phyloP scores from a whole-genome alignment of 2,113 vertebrate genomes.

The Gymnogyps californianus region DNA sequence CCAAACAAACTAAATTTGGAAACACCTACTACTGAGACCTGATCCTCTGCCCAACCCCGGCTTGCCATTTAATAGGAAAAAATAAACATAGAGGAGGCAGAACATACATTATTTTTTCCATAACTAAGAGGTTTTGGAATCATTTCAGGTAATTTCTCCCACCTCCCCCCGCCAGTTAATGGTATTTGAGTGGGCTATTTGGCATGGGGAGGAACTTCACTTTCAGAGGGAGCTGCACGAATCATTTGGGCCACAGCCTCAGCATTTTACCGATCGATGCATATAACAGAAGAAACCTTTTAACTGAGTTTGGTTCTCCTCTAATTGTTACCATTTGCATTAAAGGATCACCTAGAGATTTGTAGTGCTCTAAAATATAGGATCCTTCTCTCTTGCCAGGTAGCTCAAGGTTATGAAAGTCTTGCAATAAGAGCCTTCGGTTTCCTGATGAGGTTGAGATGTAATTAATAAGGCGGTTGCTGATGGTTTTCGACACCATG shows the following conservation, averaged over 20 bases:
- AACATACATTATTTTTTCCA: background rate
- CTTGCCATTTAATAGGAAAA: background rate
- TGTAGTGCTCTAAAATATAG: conserved; percentile 76
- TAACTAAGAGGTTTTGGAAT: background rate
- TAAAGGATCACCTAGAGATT: conserved; percentile 79
- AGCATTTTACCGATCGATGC: background rate
- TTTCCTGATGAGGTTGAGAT: conserved; percentile 80
- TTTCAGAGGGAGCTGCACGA: background rate
- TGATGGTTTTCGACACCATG: conserved; percentile 86
- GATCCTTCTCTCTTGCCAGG: conserved; percentile 11
- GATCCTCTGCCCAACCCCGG: background rate
- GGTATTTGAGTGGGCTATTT: background rate
- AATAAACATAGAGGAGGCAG: background rate
- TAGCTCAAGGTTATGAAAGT: conserved; percentile 71
- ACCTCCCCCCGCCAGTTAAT: background rate
- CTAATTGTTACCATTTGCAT: conserved; percentile 8
- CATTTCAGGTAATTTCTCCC: background rate
- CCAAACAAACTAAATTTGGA: background rate
- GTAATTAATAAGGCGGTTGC: conserved; percentile 70
- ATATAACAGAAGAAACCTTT: background rate
- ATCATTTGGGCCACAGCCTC: background rate
- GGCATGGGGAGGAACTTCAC: background rate
- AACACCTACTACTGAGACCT: background rate
- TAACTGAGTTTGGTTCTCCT: background rate
- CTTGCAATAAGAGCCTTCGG: conserved; percentile 75